Evolutionary conservation across 2,797 vertebrate genomes (phyloP), one percentile per base, ranked within the genome.

Genomic region (Enteromius afrohamiltoni): DNA sequence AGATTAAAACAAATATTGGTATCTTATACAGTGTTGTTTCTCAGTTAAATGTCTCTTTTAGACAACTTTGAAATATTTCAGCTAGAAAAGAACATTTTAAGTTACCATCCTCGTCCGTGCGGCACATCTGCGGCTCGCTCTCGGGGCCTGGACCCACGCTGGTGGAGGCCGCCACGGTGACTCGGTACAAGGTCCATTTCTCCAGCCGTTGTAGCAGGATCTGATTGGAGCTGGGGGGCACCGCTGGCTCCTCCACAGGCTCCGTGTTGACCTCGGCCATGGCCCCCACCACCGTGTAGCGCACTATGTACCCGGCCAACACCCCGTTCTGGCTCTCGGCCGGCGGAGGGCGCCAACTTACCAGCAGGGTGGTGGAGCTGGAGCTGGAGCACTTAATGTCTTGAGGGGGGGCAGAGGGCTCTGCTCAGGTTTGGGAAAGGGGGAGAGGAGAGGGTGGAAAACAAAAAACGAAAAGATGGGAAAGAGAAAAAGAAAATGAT

Each of bases 361-460:
- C 98, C 98, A 97, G 95, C 95, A 99, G 96, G 95, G 95, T 94
- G 88, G 97, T 99, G 94, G 98, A 99, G 94, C 96, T 97, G 93
- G 95, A 93, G 95, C 96, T 97, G 96, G 95, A 95, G 92, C 98
- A 99, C 93, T 96, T 97, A 96, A 98, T 95, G 89, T 98, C 97
- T 96, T 97, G 97, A 95, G 98, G 98, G 95, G 98, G 97, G 95
- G 96, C 97, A 85, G 98, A 98, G 95, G 98, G 98, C 94, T 98
- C 98, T 98, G 96, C 85, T 94, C 94, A 93, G 90, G 93, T 88
- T 91, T 91, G 93, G 86, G 80, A 81, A 82, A 19, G 91, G 90
- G 91, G 92, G 92, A 91, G 93, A 94, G 94, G 93, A 90, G 92
- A 93, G 93, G 94, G 93, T 94, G 94, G 95, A 97, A 96, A 96